Evolutionary conservation across 2,113 vertebrate species (phyloP).

Genomic region (Sus scrofa): DNA sequence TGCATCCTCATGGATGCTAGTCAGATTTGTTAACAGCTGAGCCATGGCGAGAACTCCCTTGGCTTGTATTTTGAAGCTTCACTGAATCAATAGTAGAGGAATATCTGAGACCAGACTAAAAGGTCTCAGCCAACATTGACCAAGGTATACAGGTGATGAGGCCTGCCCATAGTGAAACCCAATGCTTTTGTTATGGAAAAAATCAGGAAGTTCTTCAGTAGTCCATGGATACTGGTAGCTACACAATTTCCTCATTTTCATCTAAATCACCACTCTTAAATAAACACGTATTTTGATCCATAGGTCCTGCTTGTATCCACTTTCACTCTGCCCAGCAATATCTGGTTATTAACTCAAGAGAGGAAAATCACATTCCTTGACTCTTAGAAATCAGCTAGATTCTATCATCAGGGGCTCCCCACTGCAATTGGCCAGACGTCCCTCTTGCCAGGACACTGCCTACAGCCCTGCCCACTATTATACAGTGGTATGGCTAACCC

Average conservation of each 20-base stretch:
- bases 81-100: slow-evolving; percentile 78
- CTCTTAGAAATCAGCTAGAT: background rate
- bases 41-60: background rate
- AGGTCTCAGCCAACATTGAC: slow-evolving; percentile 81
- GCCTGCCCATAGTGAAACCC: slow-evolving; percentile 76
- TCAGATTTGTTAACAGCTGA: too few relatives aligned
- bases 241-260: slow-evolving; percentile 88
- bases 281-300: slow-evolving; percentile 87
- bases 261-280: slow-evolving; percentile 87
- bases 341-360: slow-evolving; percentile 89
- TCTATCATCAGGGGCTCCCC: background rate
- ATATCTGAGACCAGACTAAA: slow-evolving; percentile 72
- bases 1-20: too few relatives aligned
- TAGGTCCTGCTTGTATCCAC: slow-evolving; percentile 87
- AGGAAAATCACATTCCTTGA: slow-evolving; percentile 88
- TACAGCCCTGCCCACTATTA: background rate
- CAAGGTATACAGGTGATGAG: too few relatives aligned
- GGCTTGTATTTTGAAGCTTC: slow-evolving; percentile 83
- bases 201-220: slow-evolving; percentile 82
- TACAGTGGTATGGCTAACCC: accelerated
- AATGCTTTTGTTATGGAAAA: slow-evolving; percentile 73
- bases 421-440: accelerated
- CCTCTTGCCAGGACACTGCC: accelerated
- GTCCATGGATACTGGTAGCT: slow-evolving; percentile 84
- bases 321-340: slow-evolving; percentile 89